Base-by-base conservation (phyloP, 2,797 vertebrate species). In the Danio choprae region DNA sequence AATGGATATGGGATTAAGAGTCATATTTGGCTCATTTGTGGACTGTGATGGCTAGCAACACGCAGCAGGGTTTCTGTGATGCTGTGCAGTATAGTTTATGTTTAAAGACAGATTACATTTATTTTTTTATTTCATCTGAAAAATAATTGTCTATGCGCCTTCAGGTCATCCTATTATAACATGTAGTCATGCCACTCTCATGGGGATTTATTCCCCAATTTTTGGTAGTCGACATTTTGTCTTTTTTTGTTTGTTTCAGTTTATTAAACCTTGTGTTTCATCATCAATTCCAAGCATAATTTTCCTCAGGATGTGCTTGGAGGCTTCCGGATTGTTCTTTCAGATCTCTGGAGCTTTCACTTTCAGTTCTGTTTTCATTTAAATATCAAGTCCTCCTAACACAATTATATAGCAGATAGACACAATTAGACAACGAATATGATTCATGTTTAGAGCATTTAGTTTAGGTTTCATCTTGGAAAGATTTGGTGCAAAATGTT, bases 201-300 rank as follows among this genome's bases (percentile, higher is more conserved):
- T 29, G 69, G 18, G 53, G 18, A 22, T 72, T 56, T 5, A 9
- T 56, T 13, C 40, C 40, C 16, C 0, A 0, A n/a, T n/a, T n/a
- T 29, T 72, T 41, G 18, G 38, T 43, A 29, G 12, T 41, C 4
- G 12, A 18, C n/a, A 55, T 70, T 50, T 50, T 36, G 20, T 68
- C 13, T 50, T 53, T 53, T 53, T 53, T 16, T 40, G 15, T 16
- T 12, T n/a, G 46, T n/a, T 67, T 18, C 43, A 44, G 20, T 67
- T 67, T 36, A 68, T 36, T 68, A 68, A 68, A 48, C 22, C 65
- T 68, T 12, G 44, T 67, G 63, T 46, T 68, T 68, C 44, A 50
- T 68, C 65, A 48, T 48, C 2, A 50, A 44, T 20, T 50, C 44
- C 29, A 68, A 68, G 67, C 22, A 68, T 36, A 2, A 50, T 68